A percentile compares a stretch with the other conserved stretches of the same genome.
Conservation (phyloP, 2,113 vertebrate genomes). For the Xenus cinereus region DNA sequence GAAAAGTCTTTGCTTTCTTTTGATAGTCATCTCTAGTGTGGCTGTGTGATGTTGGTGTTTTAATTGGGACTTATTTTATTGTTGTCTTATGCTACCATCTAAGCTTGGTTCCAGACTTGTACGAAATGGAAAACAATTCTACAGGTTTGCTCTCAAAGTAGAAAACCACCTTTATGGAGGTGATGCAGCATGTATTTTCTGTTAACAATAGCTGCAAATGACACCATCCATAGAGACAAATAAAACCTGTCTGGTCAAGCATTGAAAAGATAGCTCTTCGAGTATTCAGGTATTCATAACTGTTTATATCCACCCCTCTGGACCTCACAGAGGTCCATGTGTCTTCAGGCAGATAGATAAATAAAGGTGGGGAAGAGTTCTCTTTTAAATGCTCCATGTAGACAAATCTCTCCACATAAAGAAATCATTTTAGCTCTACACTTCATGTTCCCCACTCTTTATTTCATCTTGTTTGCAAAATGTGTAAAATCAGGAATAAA, state of each 20-base stretch:
- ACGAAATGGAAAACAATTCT: neutral
- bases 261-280: neutral
- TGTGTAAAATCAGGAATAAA: neutral
- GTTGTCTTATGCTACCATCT: neutral
- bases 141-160: neutral
- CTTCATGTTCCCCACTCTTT: neutral
- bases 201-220: neutral
- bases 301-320: neutral
- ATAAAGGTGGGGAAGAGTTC: neutral
- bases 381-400: neutral
- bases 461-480: neutral
- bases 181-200: neutral
- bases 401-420: neutral
- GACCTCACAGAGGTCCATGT: neutral
- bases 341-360: neutral
- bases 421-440: neutral
- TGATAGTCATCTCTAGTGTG: neutral
- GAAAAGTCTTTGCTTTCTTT: neutral
- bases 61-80: neutral
- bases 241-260: neutral
- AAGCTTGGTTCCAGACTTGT: neutral
- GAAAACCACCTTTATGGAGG: neutral
- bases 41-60: neutral
- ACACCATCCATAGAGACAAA: neutral
- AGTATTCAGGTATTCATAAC: neutral